Base-by-base conservation (phyloP, 1,140 invertebrate genomes). In the Ceratina japonica region DNA sequence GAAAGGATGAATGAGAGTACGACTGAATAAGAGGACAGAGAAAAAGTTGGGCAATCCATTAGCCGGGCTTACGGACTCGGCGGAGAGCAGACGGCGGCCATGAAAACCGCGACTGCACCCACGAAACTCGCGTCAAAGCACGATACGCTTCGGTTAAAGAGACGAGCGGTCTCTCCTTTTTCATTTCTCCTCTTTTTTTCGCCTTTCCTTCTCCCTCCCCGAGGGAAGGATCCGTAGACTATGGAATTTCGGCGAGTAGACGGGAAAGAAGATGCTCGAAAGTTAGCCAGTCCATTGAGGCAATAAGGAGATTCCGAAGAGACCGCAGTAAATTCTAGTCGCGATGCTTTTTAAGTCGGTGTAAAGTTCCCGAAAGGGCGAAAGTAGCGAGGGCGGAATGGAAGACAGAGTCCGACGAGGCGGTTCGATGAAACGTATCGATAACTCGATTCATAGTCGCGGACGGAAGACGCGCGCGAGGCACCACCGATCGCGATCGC, bases 1-100 rank as follows among this genome's bases (percentile, higher is more conserved):
- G 62, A 61, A 64, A 79, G 51, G 77, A 79, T 74, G 77, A 74
- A 79, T 61, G 71, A 74, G 54, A 74, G 52, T 51, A 51, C 27
- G 62, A 31, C 52, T 79, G 71, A 79, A 79, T 79, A 79, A 66
- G 77, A 74, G 51, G 78, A 83, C 59, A 65, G 73, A 54, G 73
- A 80, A 80, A 85, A 84, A 84, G 75, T 80, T 85, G 82, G 59
- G 56, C 83, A 81, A 85, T 85, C 78, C 83, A 84, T 85, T 85
- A 85, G 79, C 72, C 78, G 24, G 68, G 51, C 70, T 77, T 62
- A 54, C 58, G 68, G n/a, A 54, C 61, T 73, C 63, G 44, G 49
- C 63, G 74, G 80, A 84, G 69, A 59, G 73, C 63, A 81, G 80
- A 82, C 75, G 65, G 78, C 63, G 82, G 76, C 59, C 31, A 22